A percentile compares a stretch with the other conserved stretches of the same genome.
Evolutionary conservation across 2,797 vertebrate species (phyloP).

Genomic region (Phyllotis vaccarum): DNA sequence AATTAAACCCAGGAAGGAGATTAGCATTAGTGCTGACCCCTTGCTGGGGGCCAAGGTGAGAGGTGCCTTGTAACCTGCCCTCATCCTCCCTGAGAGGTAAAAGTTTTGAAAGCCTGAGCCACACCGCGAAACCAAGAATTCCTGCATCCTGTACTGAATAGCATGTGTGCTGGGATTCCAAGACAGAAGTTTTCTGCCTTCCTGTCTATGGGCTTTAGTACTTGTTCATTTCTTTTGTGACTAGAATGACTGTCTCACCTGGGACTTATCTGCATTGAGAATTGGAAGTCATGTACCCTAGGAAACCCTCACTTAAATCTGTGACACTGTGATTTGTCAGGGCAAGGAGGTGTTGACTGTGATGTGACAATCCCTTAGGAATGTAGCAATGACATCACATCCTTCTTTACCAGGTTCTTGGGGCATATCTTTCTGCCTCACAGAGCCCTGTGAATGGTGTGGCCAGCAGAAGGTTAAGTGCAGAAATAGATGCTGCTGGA

Average conservation of each 20-base stretch:
- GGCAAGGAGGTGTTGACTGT: too few relatives aligned
- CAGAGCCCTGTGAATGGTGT: not conserved
- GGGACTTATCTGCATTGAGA: not conserved
- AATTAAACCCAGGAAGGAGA: not conserved
- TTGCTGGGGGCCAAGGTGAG: not conserved
- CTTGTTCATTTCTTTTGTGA: not conserved
- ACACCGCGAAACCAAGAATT: not conserved
- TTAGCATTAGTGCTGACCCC: not conserved
- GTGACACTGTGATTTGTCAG: not conserved
- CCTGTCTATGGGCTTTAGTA: not conserved
- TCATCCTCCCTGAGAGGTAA: not conserved
- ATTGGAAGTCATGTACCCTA: not conserved
- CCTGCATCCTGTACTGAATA: not conserved
- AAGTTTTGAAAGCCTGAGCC: not conserved
- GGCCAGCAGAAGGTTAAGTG: not conserved
- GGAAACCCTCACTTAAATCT: not conserved
- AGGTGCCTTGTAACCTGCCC: conserved; percentile 7
- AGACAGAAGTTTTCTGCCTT: not conserved
- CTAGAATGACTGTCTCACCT: not conserved
- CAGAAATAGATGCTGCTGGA: not conserved
- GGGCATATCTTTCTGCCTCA: not conserved
- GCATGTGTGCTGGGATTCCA: not conserved
- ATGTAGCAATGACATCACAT: not conserved
- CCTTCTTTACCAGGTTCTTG: not conserved
- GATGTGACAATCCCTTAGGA: not conserved